These are phyloP conservation scores for Halictus ligatus DNA, from an alignment of 2,888 invertebrate species.

Conservation along the genomic window DNA sequence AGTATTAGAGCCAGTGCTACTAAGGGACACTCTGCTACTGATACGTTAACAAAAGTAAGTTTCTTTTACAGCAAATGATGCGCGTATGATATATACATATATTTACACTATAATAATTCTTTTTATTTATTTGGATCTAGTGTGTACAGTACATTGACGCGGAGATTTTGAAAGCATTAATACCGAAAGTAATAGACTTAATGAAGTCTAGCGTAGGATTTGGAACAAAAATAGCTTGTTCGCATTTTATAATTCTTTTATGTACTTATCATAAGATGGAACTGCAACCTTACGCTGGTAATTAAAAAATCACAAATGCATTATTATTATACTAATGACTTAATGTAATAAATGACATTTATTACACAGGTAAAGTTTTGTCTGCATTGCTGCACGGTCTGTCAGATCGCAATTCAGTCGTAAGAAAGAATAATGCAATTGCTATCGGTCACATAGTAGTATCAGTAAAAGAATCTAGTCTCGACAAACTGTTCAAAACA, in stretches of 20 bases:
- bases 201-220: slow-evolving; percentile 92
- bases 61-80: not conserved
- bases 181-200: slow-evolving; percentile 93
- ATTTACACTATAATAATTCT: slow-evolving; percentile 24
- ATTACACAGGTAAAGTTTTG: slow-evolving; percentile 86
- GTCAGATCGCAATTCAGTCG: slow-evolving; percentile 92
- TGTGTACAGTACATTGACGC: slow-evolving; percentile 91
- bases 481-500: slow-evolving; percentile 88
- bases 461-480: slow-evolving; percentile 91
- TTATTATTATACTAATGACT: not conserved
- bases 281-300: slow-evolving; percentile 87
- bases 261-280: slow-evolving; percentile 85
- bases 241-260: slow-evolving; percentile 91
- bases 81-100: not conserved
- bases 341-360: not conserved
- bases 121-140: slow-evolving; percentile 78
- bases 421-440: slow-evolving; percentile 93
- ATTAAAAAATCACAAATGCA: slow-evolving; percentile 31
- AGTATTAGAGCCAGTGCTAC: slow-evolving; percentile 92
- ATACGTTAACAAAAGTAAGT: slow-evolving; percentile 92
- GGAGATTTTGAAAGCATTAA: slow-evolving; percentile 90
- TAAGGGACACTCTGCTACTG: slow-evolving; percentile 94
- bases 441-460: slow-evolving; percentile 94
- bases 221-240: slow-evolving; percentile 93
- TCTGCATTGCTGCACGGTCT: slow-evolving; percentile 90